phyloP scores from a whole-genome alignment of 2,888 invertebrate species.

The Ceriagrion tenellum region DNA sequence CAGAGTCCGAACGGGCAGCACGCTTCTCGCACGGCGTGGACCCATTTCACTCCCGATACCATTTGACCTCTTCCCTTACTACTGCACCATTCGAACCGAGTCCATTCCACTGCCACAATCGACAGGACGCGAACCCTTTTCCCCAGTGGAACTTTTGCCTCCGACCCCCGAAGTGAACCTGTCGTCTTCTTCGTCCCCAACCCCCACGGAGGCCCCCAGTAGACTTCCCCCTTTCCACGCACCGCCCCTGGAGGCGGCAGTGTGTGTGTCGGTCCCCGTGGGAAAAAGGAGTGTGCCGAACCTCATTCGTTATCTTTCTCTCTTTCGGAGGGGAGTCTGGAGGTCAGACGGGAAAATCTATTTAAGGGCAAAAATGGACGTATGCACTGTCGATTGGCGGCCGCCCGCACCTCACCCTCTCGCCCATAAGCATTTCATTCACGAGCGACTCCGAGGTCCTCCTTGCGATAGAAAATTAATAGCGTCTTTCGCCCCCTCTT shows the following conservation, averaged over 20 bases:
- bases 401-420: neutral
- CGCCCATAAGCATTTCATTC: neutral
- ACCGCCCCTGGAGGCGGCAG: neutral
- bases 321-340: neutral
- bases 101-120: neutral
- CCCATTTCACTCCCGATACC: neutral
- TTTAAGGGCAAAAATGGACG: constrained; percentile 24
- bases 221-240: neutral
- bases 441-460: neutral
- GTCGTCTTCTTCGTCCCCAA: neutral
- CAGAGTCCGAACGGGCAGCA: neutral
- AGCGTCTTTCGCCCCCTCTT: neutral
- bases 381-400: neutral
- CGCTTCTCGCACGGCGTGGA: neutral
- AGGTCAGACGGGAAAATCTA: constrained; percentile 14
- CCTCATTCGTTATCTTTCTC: neutral
- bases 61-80: neutral
- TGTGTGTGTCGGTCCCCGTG: neutral
- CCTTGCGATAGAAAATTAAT: neutral
- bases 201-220: neutral
- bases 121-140: neutral
- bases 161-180: neutral
- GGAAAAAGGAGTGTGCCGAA: constrained; percentile 15
- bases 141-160: neutral
- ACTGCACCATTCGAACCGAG: neutral